Base-by-base conservation (phyloP, 2,113 vertebrate genomes). In the Platichthys stellatus region DNA sequence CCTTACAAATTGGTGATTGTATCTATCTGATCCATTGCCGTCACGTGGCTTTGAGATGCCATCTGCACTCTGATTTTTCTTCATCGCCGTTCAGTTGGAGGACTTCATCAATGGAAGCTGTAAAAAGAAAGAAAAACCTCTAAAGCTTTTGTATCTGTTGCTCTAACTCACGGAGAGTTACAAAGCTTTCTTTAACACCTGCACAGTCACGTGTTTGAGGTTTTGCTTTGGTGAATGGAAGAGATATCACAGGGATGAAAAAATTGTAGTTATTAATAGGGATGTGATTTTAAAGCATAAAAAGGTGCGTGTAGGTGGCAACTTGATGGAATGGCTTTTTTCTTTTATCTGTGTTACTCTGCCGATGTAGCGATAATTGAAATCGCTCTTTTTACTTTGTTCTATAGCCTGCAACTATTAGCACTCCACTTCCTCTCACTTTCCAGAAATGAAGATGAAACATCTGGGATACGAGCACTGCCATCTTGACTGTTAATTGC, bases 11-110 rank as follows among this genome's bases (percentile, higher is more conserved):
- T 81, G 76, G 66, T 84, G 88, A 92, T 90, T 81, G 71, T 84
- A 88, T 92, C 89, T 83, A 72, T 74, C 78, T 88, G 86, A 89
- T 89, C 79, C 64, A 78, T 86, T 81, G 71, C 53, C 56, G 21
- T 84, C 67, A 78, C 90, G 86, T 88, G 58, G 69, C 67, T 86
- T 83, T 26, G 63, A 71, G 72, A 81, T 82, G 63, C 65, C 38
- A 51, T 83, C 69, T 64, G 76, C 58, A 53, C 68, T 78, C 75
- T 0, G 18, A 72, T 87, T 85, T 79, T 72, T 81, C 69, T 76
- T 80, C 71, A 81, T 88, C 74, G 68, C 13, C 8, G 54, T 35
- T 31, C 60, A 63, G 18, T 75, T 74, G 21, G 35, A 61, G 12
- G 47, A 45, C 54, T 62, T 70, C 18, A 11, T 21, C 38, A 24